phyloP scores from a whole-genome alignment of 2,797 vertebrate species.

The Smutsia temminckii region DNA sequence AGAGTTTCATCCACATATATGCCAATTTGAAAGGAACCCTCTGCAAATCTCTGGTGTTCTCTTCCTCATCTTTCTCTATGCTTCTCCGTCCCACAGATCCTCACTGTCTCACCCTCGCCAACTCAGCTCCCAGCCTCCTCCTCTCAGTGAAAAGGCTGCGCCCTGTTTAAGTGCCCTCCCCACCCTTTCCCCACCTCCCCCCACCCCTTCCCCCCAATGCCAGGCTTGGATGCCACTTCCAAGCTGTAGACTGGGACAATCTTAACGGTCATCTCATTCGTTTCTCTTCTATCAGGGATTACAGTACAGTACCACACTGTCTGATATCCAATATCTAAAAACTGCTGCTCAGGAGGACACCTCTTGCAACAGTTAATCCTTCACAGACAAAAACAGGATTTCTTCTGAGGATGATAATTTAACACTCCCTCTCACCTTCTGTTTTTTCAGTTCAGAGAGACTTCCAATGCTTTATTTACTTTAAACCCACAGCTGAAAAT shows the following conservation, averaged over 20 bases:
- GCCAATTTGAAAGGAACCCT: neutral
- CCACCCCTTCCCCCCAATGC: neutral
- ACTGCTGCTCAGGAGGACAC: neutral
- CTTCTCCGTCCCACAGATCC: neutral
- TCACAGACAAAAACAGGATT: neutral
- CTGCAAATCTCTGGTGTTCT: neutral
- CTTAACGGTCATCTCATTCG: neutral
- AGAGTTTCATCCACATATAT: neutral
- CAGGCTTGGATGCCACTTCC: neutral
- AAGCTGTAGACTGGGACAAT: neutral
- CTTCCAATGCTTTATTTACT: neutral
- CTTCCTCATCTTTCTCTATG: neutral
- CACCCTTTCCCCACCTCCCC: too few species aligned
- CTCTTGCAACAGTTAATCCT: neutral
- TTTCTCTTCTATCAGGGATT: neutral
- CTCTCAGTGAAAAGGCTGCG: neutral
- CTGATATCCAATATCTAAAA: neutral
- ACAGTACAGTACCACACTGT: fast-evolving
- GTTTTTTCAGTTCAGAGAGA: neutral
- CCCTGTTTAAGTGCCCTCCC: neutral
- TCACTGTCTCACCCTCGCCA: neutral
- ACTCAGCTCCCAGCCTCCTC: neutral
- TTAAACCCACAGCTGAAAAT: neutral
- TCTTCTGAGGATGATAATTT: neutral
- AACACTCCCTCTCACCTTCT: neutral